Base-by-base conservation (phyloP, 2,888 invertebrate species). In the Tachina fera region DNA sequence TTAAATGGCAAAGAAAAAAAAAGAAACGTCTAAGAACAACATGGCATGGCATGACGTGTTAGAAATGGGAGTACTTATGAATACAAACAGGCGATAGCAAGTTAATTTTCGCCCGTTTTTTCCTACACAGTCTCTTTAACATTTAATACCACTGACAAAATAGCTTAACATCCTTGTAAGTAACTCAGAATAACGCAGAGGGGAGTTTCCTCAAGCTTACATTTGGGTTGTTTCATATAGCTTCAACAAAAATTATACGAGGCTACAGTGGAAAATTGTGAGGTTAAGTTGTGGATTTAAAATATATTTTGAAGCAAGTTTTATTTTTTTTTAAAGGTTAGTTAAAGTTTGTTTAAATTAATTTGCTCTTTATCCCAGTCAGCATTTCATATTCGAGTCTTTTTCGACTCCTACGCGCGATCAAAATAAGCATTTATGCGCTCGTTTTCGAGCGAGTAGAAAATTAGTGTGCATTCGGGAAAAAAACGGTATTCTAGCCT, bases 61-160 rank as follows among this genome's bases (percentile, higher is more conserved):
- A 80, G 78, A 86, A 87, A 79, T 88, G 87, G 87, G 87, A 83
- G 83, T 86, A 83, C 81, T 87, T 87, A 78, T 78, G 45, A 78
- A 71, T 65, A 72, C 53, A 45, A 71, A 72, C 77, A 56, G 83
- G 87, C 89, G 89, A 89, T 90, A 89, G 89, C 89, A 90, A 91
- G 90, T 91, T 91, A 91, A 91, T 91, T 91, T 91, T 89, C 78
- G 22, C 53, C 51, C 9, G 22, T 76, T 68, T 70, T n/a, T 61
- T 16, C 31, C 45, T 49, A 14, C 45, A 14, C 39, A 41, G 16
- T 41, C 45, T 47, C 74, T 53, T n/a, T 22, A 16, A 60, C 16
- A 31, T 41, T 58, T 58, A 70, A 78, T 22, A 49, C 74, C 49
- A 41, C 58, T 74, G 45, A 75, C 58, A 60, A 79, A 72, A 49